Base-by-base conservation (phyloP, 2,888 invertebrate species). In the Machimus rusticus region DNA sequence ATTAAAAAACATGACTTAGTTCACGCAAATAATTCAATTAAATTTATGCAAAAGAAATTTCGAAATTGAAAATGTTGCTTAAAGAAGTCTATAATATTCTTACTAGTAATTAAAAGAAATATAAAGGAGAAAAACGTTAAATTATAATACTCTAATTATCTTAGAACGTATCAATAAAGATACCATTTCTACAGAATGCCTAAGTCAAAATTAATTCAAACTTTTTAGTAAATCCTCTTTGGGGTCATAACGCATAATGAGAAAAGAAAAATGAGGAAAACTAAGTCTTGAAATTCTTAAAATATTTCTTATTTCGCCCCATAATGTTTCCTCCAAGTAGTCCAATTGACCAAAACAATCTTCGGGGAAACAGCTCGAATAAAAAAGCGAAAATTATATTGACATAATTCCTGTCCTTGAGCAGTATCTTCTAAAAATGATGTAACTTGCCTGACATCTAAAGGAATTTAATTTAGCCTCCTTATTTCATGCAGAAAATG, bases 401-500 rank as follows among this genome's bases (percentile, higher is more conserved):
- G 66, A 28, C 28, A 66, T 66, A 66, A 66, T 66, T 66, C 51
- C 23, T 57, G 23, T n/a, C 23, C 66, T 19, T 28, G 9, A 28
- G 66, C 66, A 23, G 19, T 19, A 8, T 55, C 23, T 19, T 12
- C 66, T 66, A 66, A 66, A 66, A 66, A 66, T 66, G 66, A 66
- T 66, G 66, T 66, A 66, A 23, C 66, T 6, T 66, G 66, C 66
- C 66, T 66, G 12, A 28, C 23, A 66, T 19, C 66, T 66, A n/a
- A 82, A 82, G 31, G 82, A 82, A 82, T 82, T 55, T 82, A 55
- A 82, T 82, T 82, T 82, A 28, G 34, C 31, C n/a, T 31, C 31
- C 37, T 5, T 51, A 34, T 82, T 66, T 57, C 57, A 82, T 66
- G 81, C 28, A 82, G 82, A 82, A 82, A 82, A 82, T 82, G 57